Evolutionary conservation across 2,888 invertebrate species (phyloP), one percentile per base, ranked within the genome.

Genomic region (Mechanitis messenoides): DNA sequence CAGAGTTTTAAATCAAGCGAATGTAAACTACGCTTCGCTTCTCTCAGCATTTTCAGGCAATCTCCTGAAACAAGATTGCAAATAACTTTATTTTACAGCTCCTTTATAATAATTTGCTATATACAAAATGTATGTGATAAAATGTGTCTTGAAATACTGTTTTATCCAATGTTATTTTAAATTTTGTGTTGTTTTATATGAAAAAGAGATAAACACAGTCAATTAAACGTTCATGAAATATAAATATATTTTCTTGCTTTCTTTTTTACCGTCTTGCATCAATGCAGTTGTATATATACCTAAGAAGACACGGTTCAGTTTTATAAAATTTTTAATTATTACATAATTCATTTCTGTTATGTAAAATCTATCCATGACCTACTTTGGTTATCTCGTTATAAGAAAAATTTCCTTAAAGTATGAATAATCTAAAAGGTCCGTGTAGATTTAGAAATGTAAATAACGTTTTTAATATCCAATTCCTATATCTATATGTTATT

Each of bases 1-100:
- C 47, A 45, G 53, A 20, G 58, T n/a, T 53, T 63, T 47, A 61
- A 63, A 58, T 50, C 55, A 61, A 45, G 50, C 60, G 50, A 50
- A 31, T 50, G 31, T 50, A 50, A 50, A 31, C 50, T 50, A 50
- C 11, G 28, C 28, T 50, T 50, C 50, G 50, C 31, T 31, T 47
- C 31, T 50, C 31, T 50, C 50, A 7, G 31, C 28, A 31, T 50
- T 50, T 50, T 50, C 9, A 50, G 28, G 50, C 50, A 50, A 11
- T 50, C 31, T 50, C 31, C 50, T 42, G 50, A 50, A 31, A 50
- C 31, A 50, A 31, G 9, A n/a, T 31, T 50, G 50, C 3, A 50
- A 50, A 50, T 50, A 50, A 31, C 31, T 4, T 28, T 47, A n/a
- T 47, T 31, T 31, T 42, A 42, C 42, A 42, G 42, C 50, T 50